Evolutionary conservation across 2,113 vertebrate genomes (phyloP).

Genomic region (Naja naja): DNA sequence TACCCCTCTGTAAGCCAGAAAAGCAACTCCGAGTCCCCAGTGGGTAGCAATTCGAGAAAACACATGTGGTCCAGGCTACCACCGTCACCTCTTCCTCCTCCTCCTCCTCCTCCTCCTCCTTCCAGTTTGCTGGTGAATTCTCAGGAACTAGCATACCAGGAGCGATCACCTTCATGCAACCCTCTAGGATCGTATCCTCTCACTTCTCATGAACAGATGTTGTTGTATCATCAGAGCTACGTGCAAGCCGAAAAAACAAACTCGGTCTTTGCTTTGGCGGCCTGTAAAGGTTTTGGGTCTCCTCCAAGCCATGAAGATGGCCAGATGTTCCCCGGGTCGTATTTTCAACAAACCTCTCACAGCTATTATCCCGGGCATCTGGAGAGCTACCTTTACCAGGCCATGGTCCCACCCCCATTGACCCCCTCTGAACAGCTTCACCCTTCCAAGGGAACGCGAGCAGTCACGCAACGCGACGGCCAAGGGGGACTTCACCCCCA

Average conservation of each 20-base stretch:
- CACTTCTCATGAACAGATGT: constrained; percentile 63
- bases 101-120: constrained; percentile 27
- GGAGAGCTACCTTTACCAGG: constrained; percentile 53
- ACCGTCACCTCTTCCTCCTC: constrained; percentile 35
- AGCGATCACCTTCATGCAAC: constrained; percentile 66
- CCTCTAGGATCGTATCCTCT: constrained; percentile 66
- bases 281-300: constrained; percentile 47
- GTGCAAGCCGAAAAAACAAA: constrained; percentile 64
- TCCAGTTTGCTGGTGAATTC: constrained; percentile 48
- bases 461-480: constrained; percentile 55
- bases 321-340: constrained; percentile 26
- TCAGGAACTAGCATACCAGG: constrained; percentile 64
- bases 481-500: constrained; percentile 50
- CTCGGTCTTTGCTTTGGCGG: constrained; percentile 32
- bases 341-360: constrained; percentile 58
- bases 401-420: constrained; percentile 8
- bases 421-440: constrained; percentile 53
- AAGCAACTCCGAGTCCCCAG: neutral
- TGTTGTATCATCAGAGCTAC: constrained; percentile 72
- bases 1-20: constrained; percentile 56
- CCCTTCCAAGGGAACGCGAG: constrained; percentile 54
- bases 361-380: constrained; percentile 41
- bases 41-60: constrained; percentile 33
- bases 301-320: neutral
- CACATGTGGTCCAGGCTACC: constrained; percentile 68